Evolutionary conservation across 2,888 invertebrate species (phyloP), one percentile per base, ranked within the genome.

Genomic region (Hesperia comma): DNA sequence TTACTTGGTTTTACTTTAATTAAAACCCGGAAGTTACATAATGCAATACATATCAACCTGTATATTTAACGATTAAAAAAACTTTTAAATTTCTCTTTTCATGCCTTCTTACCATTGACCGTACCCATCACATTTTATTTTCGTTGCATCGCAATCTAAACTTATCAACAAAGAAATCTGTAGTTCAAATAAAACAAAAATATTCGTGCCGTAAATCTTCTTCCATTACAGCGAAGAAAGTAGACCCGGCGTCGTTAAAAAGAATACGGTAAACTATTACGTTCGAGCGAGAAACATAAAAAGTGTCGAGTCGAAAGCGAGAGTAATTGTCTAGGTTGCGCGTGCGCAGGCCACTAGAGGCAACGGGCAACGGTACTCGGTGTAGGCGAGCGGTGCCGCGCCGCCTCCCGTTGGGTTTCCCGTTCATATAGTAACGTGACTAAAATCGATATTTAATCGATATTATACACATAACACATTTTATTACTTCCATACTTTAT

Each of bases 261-360:
- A 75, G 75, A 66, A 53, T 33, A 61, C 62, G 37, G 51, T 43
- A 57, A 62, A 21, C 41, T 62, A 33, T 57, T 63, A 62, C 67
- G 68, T 68, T 70, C 70, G 68, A 77, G 67, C 74, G 74, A 77
- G 77, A 41, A 60, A 49, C 55, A 80, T 74, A 81, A 83, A 82
- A 83, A 79, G 78, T 81, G 80, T 79, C 77, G 71, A 78, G 82
- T 84, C 76, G 90, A 92, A 90, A 92, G 88, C 83, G 87, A 90
- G 86, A 90, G 90, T 87, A 83, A 84, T 83, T 77, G 74, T 80
- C 80, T 83, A 81, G 81, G 74, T 73, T 75, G 81, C 76, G 74
- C 77, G 70, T 63, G 74, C 77, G 77, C 75, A 70, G 70, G 60
- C 67, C 55, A 57, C 61, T 61, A 43, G 70, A 58, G 54, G 32